Conservation (phyloP, 2,888 invertebrate genomes). For the Diarsia rubi region DNA sequence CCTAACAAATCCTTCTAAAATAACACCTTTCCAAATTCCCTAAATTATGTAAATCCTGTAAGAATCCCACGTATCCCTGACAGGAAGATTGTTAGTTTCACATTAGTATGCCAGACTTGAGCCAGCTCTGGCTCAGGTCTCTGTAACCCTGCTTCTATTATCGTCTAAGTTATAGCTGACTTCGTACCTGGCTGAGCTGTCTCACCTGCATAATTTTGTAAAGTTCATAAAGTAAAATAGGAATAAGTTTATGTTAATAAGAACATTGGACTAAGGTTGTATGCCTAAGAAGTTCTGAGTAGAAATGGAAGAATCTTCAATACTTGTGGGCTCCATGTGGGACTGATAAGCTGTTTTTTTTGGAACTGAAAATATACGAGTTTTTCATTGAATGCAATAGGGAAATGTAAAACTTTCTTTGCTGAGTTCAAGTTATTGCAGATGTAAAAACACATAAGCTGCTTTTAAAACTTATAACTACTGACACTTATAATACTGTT, state of each 20-base stretch:
- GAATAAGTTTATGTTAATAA: conserved; percentile 28
- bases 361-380: not conserved
- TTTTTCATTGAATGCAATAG: too few species aligned
- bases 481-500: not conserved
- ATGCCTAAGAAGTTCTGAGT: not conserved
- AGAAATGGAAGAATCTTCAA: not conserved
- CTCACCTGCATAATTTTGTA: conserved; percentile 25
- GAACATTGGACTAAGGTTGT: not conserved
- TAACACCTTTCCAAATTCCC: conserved; percentile 10
- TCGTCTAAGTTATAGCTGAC: conserved; percentile 43
- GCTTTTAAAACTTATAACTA: not conserved
- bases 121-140: conserved; percentile 39
- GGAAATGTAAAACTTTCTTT: not conserved
- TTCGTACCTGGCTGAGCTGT: conserved; percentile 31
- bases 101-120: conserved; percentile 59
- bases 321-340: not conserved
- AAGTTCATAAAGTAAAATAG: conserved; percentile 25
- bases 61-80: conserved; percentile 39
- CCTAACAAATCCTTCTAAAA: not conserved
- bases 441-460: not conserved
- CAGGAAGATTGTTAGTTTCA: conserved; percentile 46
- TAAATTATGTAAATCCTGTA: conserved; percentile 48
- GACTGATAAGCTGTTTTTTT: not conserved
- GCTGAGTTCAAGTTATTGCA: not conserved
- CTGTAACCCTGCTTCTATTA: conserved; percentile 49